Evolutionary conservation across 2,888 invertebrate genomes (phyloP), one percentile per base, ranked within the genome.

Genomic region (Hyppa rectilinea): DNA sequence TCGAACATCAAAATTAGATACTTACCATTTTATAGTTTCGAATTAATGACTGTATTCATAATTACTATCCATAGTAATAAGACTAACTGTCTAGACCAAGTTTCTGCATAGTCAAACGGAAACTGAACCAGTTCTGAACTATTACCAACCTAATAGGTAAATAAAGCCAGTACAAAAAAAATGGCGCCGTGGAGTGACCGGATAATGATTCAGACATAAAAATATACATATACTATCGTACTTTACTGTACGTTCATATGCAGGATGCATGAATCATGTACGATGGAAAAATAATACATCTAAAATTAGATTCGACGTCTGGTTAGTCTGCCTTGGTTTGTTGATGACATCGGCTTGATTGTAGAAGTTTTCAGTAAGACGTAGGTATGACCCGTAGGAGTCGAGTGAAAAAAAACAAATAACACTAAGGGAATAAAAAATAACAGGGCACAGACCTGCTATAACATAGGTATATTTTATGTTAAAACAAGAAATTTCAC

Each of bases 251-350:
- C 86, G 89, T 90, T 88, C 87, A 85, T 86, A 87, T 82, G 83
- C 87, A 82, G 90, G 89, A 91, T 87, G 87, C 78, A 85, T 92
- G 91, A 92, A 87, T 93, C 91, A 91, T 82, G 73, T 90, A 91
- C 45, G 26, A 75, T 70, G 71, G 71, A 82, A 84, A 83, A 84
- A 78, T 83, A 69, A 76, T 73, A 61, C 56, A 59, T 31, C 68
- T 75, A 73, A 63, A 79, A 71, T 75, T 79, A 71, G 69, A 69
- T 45, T 67, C 47, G 17, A 55, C 31, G 40, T 66, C 62, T 75
- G 60, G 50, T 69, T 75, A 29, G 7, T 17, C 26, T 47, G 34
- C 47, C 20, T 71, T 20, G 40, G 17, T 63, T n/a, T 40, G 74
- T 52, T 52, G 34, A 26, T 56, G 63, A 36, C 72, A 64, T 55